A percentile compares a stretch with the other conserved stretches of the same genome.
Evolutionary conservation across 1,140 invertebrate species (phyloP).

Genomic region (Zaprionus ghesquierei): DNA sequence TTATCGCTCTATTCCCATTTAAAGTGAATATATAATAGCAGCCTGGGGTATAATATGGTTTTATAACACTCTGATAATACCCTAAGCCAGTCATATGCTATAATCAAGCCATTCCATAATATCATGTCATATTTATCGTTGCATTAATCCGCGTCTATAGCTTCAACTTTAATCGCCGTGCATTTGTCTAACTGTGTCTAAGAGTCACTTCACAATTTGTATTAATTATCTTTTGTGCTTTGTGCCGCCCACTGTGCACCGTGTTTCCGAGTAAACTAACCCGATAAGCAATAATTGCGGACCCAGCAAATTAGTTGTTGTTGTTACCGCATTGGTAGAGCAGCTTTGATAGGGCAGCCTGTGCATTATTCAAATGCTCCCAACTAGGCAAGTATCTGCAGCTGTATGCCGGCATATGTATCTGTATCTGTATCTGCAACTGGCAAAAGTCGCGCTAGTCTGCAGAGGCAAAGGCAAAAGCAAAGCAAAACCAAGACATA

Average conservation of each 20-base stretch:
- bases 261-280: not conserved
- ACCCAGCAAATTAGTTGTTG: slow-evolving; percentile 23
- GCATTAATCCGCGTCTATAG: not conserved
- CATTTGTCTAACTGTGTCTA: not conserved
- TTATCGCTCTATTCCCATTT: not conserved
- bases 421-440: slow-evolving; percentile 22
- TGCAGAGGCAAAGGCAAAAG: slow-evolving; percentile 35
- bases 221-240: not conserved
- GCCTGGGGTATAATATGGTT: not conserved
- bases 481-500: slow-evolving; percentile 39
- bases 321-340: slow-evolving; percentile 29
- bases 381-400: slow-evolving; percentile 52
- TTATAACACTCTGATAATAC: not conserved
- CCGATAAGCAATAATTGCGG: not conserved
- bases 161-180: not conserved
- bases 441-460: slow-evolving; percentile 13
- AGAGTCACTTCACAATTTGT: not conserved
- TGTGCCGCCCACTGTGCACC: not conserved
- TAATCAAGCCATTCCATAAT: too few relatives aligned
- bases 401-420: not conserved
- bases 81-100: not conserved
- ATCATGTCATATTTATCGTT: too few relatives aligned
- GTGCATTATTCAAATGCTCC: slow-evolving; percentile 76
- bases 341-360: slow-evolving; percentile 30
- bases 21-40: not conserved